These are phyloP conservation scores for Limosa lapponica DNA, from an alignment of 2,797 vertebrate genomes.

Conservation along the genomic window DNA sequence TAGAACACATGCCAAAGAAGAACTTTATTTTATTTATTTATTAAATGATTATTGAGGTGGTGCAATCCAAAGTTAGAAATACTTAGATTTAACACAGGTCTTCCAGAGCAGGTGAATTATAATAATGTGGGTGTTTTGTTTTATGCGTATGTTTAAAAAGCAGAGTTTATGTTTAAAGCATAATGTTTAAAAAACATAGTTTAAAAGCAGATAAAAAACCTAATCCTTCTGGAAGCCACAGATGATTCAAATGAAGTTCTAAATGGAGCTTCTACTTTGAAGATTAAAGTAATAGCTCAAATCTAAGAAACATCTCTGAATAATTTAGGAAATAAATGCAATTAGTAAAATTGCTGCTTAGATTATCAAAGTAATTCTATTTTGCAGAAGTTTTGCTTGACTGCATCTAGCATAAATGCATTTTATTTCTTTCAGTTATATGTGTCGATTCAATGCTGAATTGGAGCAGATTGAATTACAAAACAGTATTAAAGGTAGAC, in stretches of 20 bases:
- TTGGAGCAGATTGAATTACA: slow-evolving; percentile 93
- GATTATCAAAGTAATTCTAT: background rate
- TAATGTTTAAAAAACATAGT: background rate
- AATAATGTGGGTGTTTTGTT: background rate
- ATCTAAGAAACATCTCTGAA: background rate
- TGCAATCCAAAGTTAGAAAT: background rate
- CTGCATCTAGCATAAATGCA: background rate
- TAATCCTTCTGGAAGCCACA: background rate
- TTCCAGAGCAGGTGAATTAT: background rate
- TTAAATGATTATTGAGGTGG: background rate
- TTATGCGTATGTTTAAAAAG: background rate
- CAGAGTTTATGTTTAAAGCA: no score
- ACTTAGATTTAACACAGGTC: background rate
- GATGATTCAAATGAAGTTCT: background rate
- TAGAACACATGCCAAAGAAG: background rate
- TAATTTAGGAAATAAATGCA: background rate
- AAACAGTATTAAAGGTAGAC: slow-evolving; percentile 93
- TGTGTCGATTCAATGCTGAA: slow-evolving; percentile 88
- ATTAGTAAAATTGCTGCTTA: background rate
- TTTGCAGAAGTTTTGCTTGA: background rate
- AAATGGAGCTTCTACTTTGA: background rate
- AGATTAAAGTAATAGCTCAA: background rate
- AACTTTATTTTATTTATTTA: background rate
- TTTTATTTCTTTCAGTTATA: slow-evolving; percentile 83
- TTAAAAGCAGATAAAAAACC: background rate